phyloP scores from a whole-genome alignment of 2,888 invertebrate species.

The Brenthis hecate region DNA sequence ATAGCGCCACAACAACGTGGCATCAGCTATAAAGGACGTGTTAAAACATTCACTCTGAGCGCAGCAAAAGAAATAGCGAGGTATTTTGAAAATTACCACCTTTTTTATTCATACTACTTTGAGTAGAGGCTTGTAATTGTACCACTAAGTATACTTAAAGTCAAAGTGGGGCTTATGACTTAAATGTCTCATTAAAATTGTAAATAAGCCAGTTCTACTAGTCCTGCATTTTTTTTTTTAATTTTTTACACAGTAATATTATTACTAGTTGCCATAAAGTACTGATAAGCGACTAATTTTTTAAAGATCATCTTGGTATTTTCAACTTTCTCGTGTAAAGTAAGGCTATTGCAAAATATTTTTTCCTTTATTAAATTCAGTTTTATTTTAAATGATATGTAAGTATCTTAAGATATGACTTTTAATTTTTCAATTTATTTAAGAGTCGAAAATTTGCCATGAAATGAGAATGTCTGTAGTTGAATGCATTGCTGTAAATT shows the following conservation, averaged over 20 bases:
- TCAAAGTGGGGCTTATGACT: slow-evolving; percentile 24
- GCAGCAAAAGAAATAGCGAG: slow-evolving; percentile 22
- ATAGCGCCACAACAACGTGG: slow-evolving; percentile 11
- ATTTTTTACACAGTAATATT: not conserved
- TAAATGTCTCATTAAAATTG: slow-evolving; percentile 32
- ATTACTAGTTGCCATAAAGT: not conserved
- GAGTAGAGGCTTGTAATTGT: slow-evolving; percentile 30
- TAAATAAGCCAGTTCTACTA: slow-evolving; percentile 17
- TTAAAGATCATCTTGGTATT: not conserved
- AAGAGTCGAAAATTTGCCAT: slow-evolving; percentile 22
- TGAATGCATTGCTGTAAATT: slow-evolving; percentile 18
- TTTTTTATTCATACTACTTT: slow-evolving; percentile 36
- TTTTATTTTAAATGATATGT: not conserved
- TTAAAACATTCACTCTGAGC: slow-evolving; percentile 30
- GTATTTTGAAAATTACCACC: slow-evolving; percentile 32
- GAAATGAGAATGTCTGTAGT: slow-evolving; percentile 19
- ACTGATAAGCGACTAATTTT: not conserved
- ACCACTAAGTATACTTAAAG: slow-evolving; percentile 31
- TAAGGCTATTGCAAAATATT: not conserved
- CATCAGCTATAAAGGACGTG: slow-evolving; percentile 20
- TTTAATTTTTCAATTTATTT: slow-evolving; percentile 13
- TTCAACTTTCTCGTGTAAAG: not conserved
- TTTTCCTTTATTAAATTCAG: not conserved
- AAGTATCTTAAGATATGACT: slow-evolving; percentile 2
- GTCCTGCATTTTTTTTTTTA: slow-evolving; percentile 2